Conservation (phyloP, 2,888 invertebrate species). For the Argynnis bischoffii region DNA sequence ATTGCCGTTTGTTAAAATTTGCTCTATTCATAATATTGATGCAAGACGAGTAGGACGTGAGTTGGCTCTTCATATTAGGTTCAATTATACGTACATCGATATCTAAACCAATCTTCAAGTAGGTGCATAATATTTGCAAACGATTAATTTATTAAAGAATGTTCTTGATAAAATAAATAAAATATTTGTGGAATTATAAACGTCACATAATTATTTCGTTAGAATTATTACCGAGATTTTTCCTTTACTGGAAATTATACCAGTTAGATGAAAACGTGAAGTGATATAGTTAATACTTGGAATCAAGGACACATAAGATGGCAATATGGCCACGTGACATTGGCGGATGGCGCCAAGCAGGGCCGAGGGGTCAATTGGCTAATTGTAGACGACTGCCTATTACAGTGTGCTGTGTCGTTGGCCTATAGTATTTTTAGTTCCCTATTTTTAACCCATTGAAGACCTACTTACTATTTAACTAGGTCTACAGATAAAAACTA, state of each 20-base stretch:
- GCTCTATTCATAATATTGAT: conserved; percentile 39
- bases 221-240: no score
- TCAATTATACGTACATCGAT: conserved; percentile 11
- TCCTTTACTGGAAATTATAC: no score
- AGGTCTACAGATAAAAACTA: conserved; percentile 1
- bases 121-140: background rate
- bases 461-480: conserved; percentile 42
- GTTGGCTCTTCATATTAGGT: conserved; percentile 24
- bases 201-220: no score
- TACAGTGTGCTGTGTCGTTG: conserved; percentile 53
- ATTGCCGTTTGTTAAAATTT: conserved; percentile 38
- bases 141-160: no score
- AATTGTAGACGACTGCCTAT: conserved; percentile 60
- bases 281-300: conserved; percentile 6
- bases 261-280: background rate
- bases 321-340: conserved; percentile 41
- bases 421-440: conserved; percentile 52
- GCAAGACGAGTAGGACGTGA: conserved; percentile 28
- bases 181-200: no score
- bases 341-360: conserved; percentile 54
- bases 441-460: conserved; percentile 43
- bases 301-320: conserved; percentile 42
- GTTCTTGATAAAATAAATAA: no score
- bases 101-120: background rate
- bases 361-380: conserved; percentile 72